Evolutionary conservation across 2,113 vertebrate species (phyloP).

Genomic region (Micronycteris hirsuta): DNA sequence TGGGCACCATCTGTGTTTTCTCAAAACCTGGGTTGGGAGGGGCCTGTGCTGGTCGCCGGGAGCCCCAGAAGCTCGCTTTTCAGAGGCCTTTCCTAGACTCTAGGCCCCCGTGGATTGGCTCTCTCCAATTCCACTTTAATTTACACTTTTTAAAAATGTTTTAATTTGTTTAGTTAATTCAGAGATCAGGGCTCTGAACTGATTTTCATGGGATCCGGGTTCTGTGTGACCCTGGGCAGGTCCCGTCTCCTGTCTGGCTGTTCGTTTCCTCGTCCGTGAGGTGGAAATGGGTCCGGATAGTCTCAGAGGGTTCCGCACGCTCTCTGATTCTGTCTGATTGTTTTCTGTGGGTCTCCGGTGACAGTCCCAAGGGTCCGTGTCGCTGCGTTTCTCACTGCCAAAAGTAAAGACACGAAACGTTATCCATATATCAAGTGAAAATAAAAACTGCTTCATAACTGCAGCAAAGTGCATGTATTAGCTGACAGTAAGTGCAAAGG

Average conservation of each 20-base stretch:
- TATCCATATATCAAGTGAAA: background rate
- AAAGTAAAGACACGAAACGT: background rate
- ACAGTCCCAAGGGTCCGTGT: background rate
- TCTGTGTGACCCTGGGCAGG: background rate
- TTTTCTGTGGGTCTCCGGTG: background rate
- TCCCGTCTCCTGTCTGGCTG: background rate
- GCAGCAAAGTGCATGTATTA: background rate
- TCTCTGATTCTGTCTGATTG: no score
- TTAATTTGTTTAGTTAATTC: background rate
- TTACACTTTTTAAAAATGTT: background rate
- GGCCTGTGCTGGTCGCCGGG: background rate
- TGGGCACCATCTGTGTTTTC: background rate
- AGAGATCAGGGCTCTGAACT: background rate
- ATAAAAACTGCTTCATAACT: background rate
- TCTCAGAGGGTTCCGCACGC: accelerated
- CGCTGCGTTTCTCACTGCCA: background rate
- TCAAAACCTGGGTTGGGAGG: background rate
- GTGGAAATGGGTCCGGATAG: background rate
- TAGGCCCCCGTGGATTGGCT: background rate
- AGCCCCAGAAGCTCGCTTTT: background rate
- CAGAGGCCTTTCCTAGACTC: background rate
- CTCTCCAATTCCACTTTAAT: background rate
- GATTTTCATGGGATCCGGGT: background rate
- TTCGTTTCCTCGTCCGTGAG: background rate
- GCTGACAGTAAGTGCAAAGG: background rate